Conservation (phyloP, 2,797 vertebrate genomes). For the Phataginus tricuspis region DNA sequence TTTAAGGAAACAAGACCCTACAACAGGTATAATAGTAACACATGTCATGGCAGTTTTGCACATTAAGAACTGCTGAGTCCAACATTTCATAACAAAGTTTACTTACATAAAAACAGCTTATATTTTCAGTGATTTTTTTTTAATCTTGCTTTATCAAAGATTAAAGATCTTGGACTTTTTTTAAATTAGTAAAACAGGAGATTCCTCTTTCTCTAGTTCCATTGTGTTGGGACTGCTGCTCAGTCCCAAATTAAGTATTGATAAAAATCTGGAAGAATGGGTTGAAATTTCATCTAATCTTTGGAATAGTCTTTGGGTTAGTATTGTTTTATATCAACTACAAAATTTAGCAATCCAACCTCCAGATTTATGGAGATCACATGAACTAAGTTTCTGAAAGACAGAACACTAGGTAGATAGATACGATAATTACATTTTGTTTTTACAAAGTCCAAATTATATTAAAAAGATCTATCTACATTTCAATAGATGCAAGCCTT, state of each 20-base stretch:
- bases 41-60: background rate
- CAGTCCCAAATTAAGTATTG: background rate
- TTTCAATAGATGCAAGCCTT: background rate
- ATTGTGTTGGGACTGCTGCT: background rate
- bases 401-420: background rate
- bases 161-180: background rate
- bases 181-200: background rate
- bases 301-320: background rate
- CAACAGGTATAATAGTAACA: background rate
- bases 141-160: background rate
- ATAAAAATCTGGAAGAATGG: constrained; percentile 10
- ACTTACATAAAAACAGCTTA: background rate
- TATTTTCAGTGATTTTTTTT: background rate
- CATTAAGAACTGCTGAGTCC: background rate
- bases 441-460: constrained; percentile 22
- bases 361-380: background rate
- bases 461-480: background rate
- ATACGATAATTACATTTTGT: constrained; percentile 15
- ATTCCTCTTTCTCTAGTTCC: background rate
- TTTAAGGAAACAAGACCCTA: background rate
- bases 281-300: background rate
- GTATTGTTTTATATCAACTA: constrained; percentile 14
- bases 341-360: background rate
- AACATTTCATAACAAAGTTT: background rate
- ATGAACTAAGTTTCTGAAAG: background rate